phyloP scores from a whole-genome alignment of 2,113 vertebrate genomes.

The Clarias gariepinus region DNA sequence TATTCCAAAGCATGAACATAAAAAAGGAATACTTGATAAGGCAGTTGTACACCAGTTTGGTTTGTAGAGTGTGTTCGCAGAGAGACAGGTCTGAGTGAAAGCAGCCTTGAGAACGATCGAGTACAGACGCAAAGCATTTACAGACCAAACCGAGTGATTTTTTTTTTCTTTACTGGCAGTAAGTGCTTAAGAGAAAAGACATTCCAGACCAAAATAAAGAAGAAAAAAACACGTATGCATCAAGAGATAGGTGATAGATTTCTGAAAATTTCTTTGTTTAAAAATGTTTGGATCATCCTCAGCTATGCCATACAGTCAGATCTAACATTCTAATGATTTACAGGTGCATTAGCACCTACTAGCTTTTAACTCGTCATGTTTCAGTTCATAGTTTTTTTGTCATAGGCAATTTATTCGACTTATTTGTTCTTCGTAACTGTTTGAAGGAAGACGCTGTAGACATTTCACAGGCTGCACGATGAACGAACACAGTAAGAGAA shows the following conservation, averaged over 20 bases:
- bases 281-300: background rate
- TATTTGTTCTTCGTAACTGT: background rate
- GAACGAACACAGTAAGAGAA: background rate
- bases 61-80: constrained; percentile 47
- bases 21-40: constrained; percentile 73
- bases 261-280: background rate
- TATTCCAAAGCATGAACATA: constrained; percentile 70
- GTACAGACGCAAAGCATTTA: constrained; percentile 32
- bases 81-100: constrained; percentile 46
- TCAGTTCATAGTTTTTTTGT: background rate
- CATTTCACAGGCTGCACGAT: background rate
- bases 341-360: background rate
- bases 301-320: background rate
- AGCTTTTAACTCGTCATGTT: background rate
- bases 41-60: constrained; percentile 70
- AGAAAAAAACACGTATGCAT: background rate
- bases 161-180: background rate
- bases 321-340: background rate
- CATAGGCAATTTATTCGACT: background rate
- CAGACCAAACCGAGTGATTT: background rate
- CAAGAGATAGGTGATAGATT: background rate
- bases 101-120: constrained; percentile 4
- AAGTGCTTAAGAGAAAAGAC: constrained; percentile 20
- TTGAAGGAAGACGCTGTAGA: background rate
- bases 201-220: background rate